Base-by-base conservation (phyloP, 2,888 invertebrate genomes). In the Cyrtodaria siliqua region DNA sequence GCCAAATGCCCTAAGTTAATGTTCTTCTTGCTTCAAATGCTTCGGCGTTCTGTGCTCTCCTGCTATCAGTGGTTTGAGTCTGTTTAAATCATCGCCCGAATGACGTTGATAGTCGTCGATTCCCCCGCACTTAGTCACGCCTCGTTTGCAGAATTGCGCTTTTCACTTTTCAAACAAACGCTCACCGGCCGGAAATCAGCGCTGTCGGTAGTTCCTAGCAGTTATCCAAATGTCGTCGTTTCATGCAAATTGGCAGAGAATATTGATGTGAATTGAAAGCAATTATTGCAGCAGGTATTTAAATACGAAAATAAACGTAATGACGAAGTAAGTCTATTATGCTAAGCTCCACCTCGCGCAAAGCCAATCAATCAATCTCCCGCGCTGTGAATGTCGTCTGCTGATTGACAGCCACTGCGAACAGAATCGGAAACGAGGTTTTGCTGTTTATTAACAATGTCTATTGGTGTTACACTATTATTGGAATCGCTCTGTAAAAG, bases 361-460 rank as follows among this genome's bases (percentile, higher is more conserved):
- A 16, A 50, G 55, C 55, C 75, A 62, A 78, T 78, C 78, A 78
- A 78, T 78, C 78, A 78, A 73, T 73, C 69, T 53, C 44, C 40
- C 60, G 64, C 69, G 40, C 78, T 38, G 57, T 42, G 27, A 57
- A 33, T 55, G 60, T 38, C 47, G 26, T 26, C 26, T 18, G 47
- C 56, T 73, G 78, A 78, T 61, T 73, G 78, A 73, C 78, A 78
- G 64, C 20, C 24, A 26, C 44, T 26, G 63, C 26, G 72, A 49
- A 40, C 42, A 23, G 27, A 38, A 63, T 72, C 64, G 72, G 61
- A 72, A 67, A 29, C 53, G 50, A 26, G 50, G 23, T 49, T 50
- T 52, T 23, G 24, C 40, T 20, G 26, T 49, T 38, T 53, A 59
- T 64, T 61, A 68, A 68, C 68, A 38, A 52, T 52, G 59, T 55